phyloP scores from a whole-genome alignment of 2,113 vertebrate genomes.

The Pteruthius melanotis region DNA sequence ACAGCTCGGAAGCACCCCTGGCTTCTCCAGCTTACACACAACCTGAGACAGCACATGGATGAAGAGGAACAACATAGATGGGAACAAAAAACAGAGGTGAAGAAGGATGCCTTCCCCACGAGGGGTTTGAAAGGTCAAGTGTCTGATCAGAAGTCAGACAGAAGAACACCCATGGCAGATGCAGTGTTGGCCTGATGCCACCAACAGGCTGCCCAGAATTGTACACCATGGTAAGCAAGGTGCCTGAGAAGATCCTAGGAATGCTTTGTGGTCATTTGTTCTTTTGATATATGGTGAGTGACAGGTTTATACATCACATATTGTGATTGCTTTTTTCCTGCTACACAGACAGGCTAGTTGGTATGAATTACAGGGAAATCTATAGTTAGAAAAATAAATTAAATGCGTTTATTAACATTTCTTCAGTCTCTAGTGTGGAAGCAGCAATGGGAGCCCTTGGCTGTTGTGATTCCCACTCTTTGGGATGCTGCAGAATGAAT shows the following conservation, averaged over 20 bases:
- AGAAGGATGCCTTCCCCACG: background rate
- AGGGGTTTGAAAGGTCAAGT: background rate
- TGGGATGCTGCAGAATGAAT: background rate
- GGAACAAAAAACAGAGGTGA: background rate
- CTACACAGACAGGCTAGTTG: background rate
- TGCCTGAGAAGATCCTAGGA: background rate
- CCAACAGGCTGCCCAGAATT: background rate
- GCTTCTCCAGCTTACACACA: background rate
- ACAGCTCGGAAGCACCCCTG: background rate
- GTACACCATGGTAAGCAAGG: background rate
- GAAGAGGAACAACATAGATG: background rate
- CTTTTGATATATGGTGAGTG: background rate
- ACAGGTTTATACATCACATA: background rate
- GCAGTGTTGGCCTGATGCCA: background rate
- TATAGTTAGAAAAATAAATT: background rate
- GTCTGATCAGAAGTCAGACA: background rate
- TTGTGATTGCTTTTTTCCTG: background rate
- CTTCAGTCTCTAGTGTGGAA: background rate
- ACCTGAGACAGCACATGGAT: background rate
- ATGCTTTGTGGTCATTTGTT: background rate
- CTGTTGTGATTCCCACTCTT: background rate
- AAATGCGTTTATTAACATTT: background rate
- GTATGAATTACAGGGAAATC: background rate
- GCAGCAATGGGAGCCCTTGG: background rate
- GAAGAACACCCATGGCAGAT: background rate